Percentiles rank a stretch among this genome's conserved stretches.
These are phyloP conservation scores for Chlorospingus flavigularis DNA, from an alignment of 2,797 vertebrate species.

Conservation along the genomic window DNA sequence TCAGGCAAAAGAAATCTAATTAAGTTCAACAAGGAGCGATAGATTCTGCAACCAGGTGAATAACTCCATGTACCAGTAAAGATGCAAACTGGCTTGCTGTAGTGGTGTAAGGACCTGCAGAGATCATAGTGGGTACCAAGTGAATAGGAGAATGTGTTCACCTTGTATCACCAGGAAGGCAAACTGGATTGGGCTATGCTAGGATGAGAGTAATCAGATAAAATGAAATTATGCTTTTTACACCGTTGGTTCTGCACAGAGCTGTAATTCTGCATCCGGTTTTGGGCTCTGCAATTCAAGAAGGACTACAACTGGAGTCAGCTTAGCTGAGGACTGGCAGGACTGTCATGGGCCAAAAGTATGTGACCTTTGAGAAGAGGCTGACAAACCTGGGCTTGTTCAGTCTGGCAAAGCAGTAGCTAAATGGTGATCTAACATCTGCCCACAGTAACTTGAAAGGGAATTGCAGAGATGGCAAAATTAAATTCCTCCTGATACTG, in stretches of 20 bases:
- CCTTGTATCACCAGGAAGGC: not conserved
- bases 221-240: not conserved
- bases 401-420: not conserved
- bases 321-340: not conserved
- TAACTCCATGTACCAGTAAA: not conserved
- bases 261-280: not conserved
- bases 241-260: not conserved
- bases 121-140: not conserved
- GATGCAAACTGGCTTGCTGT: not conserved
- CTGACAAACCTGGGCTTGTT: not conserved
- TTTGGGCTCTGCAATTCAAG: not conserved
- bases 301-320: not conserved
- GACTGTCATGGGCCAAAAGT: not conserved
- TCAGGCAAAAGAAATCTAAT: not conserved
- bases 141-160: not conserved
- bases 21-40: not conserved
- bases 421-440: not conserved
- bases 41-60: not conserved
- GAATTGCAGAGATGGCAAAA: not conserved
- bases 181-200: not conserved
- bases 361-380: not conserved
- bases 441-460: not conserved
- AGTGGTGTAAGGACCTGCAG: not conserved
- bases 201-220: not conserved
- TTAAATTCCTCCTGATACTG: not conserved